These are phyloP conservation scores for Mormoops blainvillei DNA, from an alignment of 2,113 vertebrate species.

Conservation along the genomic window DNA sequence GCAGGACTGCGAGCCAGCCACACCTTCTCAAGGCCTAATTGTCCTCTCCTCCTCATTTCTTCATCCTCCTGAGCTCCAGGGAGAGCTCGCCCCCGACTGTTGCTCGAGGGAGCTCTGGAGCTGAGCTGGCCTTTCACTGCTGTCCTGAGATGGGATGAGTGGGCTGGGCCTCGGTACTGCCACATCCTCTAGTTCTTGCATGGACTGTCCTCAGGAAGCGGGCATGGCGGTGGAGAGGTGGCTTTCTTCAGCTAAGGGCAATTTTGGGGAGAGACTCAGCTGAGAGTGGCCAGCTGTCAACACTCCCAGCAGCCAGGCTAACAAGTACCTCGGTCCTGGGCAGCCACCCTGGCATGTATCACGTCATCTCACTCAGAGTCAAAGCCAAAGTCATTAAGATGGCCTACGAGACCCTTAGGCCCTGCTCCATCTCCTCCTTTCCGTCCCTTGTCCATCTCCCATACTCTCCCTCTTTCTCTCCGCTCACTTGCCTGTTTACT, in stretches of 20 bases:
- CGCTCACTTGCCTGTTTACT: neutral
- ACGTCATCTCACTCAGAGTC: neutral
- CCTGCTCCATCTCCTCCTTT: neutral
- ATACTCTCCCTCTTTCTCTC: neutral
- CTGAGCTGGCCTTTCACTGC: neutral
- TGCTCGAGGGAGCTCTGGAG: neutral
- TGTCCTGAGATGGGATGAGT: neutral
- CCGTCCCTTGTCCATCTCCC: neutral
- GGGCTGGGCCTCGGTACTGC: neutral
- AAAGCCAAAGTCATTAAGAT: neutral
- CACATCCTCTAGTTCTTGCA: neutral
- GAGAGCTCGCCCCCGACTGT: neutral
- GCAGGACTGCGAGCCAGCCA: neutral
- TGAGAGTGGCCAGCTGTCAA: neutral
- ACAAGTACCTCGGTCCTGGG: neutral
- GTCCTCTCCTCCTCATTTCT: neutral
- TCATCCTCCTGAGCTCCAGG: neutral
- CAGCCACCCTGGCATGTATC: too few species aligned
- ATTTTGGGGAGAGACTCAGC: neutral
- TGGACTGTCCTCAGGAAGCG: neutral
- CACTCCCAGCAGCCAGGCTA: neutral
- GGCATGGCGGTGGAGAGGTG: neutral
- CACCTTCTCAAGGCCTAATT: neutral
- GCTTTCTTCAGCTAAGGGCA: neutral
- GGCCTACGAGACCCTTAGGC: too few species aligned